Evolutionary conservation across 2,888 invertebrate genomes (phyloP), one percentile per base, ranked within the genome.

Genomic region (Pogonocherus hispidulus): DNA sequence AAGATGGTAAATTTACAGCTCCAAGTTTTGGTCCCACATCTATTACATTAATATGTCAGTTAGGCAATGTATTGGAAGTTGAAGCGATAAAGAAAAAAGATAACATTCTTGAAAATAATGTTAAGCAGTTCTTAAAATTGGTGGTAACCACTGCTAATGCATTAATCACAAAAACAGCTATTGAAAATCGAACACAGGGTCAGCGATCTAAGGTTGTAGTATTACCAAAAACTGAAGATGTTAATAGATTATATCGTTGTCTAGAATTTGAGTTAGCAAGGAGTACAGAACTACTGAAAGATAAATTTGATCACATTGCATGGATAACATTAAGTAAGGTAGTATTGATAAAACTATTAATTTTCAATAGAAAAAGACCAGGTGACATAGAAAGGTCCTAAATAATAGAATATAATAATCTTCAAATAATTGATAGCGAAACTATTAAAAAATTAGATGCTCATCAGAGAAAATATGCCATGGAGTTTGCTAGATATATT

Each of bases 301-400:
- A n/a, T 2, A 16, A 16, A 23, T 23, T 23, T 51, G 14, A 51
- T 1, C 14, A 27, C 16, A 23, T 6, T n/a, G 16, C 0, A 6
- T 32, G 52, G 16, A 27, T 16, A 27, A 27, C 0, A 1, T 52
- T n/a, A 46, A 52, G 14, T 16, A 52, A 14, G 27, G 27, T 52
- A 8, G n/a, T 22, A 2, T 51, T 60, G 19, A 37, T 60, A 4
- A 35, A 35, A 1, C 49, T 51, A 1, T 49, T 51, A 49, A 9
- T 16, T 8, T 49, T 49, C 20, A 60, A 62, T 6, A 27, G 37
- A 51, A 51, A 51, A 37, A 35, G 51, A 1, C 60, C 60, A 9
- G 52, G 52, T 9, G 52, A 52, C 32, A 18, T 52, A 16, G 52
- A 52, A 32, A 52, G 11, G 18, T 32, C 32, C 8, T 32, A 18